Base-by-base conservation (phyloP, 2,888 invertebrate species). In the Drosophila nigricruria region DNA sequence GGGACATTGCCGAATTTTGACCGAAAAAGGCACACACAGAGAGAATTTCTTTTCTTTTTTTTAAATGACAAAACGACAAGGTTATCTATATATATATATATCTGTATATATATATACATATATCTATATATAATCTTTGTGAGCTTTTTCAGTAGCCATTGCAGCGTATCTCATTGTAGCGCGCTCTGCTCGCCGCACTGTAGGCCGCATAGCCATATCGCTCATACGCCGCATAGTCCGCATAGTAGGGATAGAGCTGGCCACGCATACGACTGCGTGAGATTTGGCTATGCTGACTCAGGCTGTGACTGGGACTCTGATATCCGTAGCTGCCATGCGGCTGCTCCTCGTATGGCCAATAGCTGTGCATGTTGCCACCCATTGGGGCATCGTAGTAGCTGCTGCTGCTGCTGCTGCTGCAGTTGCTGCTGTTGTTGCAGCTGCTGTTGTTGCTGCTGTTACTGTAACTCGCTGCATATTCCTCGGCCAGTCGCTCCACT, bases 11-110 rank as follows among this genome's bases (percentile, higher is more conserved):
- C 76, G 77, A 72, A 84, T 90, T 90, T 89, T 88, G 88, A 88
- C 89, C 90, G 90, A 89, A 89, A 90, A 89, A 89, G 89, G 89
- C 89, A 89, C 89, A 90, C 90, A 87, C 82, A 84, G 87, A 86
- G 87, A 86, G 81, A 90, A 79, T 84, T 87, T 76, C 34, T 49
- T 49, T 47, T n/a, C 10, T 27, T 10, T 38, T 38, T 40, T 14
- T 9, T 49, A 71, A 84, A 86, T 88, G 89, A 82, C 89, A 76
- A 76, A 77, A 82, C 73, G 83, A 88, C 78, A 64, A 73, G 70
- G 74, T 36, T 36, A 23, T 25, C 27, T 56, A n/a, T 54, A 36
- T 73, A 58, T 36, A 49, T 40, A 40, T 62, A 14, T 34, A 14
- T 58, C 9, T 36, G 47, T 54, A 32, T 47, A 12, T 53, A 23